Conservation (phyloP, 2,888 invertebrate genomes). For the Drosophila crucigera region DNA sequence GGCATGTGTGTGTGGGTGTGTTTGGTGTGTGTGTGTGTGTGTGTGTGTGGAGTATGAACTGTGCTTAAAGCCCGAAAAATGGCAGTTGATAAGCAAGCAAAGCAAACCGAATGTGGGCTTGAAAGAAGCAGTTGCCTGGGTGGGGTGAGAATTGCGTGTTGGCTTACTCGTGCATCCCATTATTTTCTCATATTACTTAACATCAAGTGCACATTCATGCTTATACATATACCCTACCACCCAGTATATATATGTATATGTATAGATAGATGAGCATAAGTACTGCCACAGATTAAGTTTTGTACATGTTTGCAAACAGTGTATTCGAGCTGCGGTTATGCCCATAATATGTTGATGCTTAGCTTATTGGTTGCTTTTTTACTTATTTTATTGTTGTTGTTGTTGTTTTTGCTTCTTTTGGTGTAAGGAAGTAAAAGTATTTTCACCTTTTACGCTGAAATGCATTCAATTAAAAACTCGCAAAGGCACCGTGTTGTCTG, state of each 20-base stretch:
- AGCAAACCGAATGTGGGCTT: slow-evolving; percentile 46
- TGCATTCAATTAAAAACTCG: slow-evolving; percentile 77
- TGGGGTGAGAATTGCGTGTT: slow-evolving; percentile 26
- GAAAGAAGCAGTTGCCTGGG: slow-evolving; percentile 9
- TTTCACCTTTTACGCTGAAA: slow-evolving; percentile 77
- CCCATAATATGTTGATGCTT: slow-evolving; percentile 3
- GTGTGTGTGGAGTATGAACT: slow-evolving; percentile 25
- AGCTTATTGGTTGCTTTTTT: slow-evolving; percentile 12
- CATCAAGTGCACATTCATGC: background rate
- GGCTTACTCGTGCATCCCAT: slow-evolving; percentile 24
- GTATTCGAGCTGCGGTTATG: slow-evolving; percentile 22
- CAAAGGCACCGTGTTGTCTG: slow-evolving; percentile 60
- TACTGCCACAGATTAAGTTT: background rate
- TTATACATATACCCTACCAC: slow-evolving; percentile 12
- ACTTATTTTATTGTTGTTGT: background rate
- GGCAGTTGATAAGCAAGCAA: slow-evolving; percentile 77
- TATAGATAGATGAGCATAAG: background rate
- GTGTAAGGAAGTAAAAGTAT: slow-evolving; percentile 54
- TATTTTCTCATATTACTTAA: slow-evolving; percentile 1
- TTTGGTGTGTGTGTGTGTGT: slow-evolving; percentile 14
- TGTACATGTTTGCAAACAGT: background rate
- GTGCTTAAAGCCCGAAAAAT: slow-evolving; percentile 75
- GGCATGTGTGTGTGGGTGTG: background rate
- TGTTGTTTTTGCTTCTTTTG: slow-evolving; percentile 8
- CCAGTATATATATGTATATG: background rate